These are phyloP conservation scores for Cerastis rubricosa DNA, from an alignment of 2,888 invertebrate species.

Conservation along the genomic window DNA sequence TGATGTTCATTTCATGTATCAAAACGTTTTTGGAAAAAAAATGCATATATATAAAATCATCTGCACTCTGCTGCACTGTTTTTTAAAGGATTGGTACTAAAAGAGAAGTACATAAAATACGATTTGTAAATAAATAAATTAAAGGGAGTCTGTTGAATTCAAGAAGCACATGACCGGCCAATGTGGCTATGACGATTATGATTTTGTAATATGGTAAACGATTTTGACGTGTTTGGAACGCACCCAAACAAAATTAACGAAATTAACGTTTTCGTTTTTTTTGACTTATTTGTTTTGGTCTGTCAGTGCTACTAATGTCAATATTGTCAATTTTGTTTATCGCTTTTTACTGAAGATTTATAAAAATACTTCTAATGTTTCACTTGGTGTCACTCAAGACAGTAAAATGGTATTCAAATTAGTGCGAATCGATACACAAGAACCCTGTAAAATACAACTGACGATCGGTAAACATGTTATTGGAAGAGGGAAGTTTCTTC, in stretches of 20 bases:
- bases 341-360: neutral
- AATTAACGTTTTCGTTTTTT: neutral
- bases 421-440: constrained; percentile 76
- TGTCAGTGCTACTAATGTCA: constrained; percentile 2
- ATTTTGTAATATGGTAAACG: neutral
- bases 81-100: too few relatives aligned
- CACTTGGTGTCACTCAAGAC: neutral
- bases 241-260: too few relatives aligned
- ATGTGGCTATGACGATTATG: neutral
- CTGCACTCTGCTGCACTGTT: too few relatives aligned
- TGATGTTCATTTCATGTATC: neutral
- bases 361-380: constrained; percentile 1
- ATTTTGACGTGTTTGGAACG: too few relatives aligned
- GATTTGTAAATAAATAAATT: too few relatives aligned
- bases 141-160: neutral
- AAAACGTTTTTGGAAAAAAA: neutral
- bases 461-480: constrained; percentile 78
- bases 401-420: constrained; percentile 82
- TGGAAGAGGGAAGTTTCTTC: constrained; percentile 82
- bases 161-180: neutral
- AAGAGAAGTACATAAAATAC: too few relatives aligned
- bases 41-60: too few relatives aligned
- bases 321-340: neutral
- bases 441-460: constrained; percentile 78
- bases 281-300: constrained; percentile 5